Evolutionary conservation across 2,113 vertebrate genomes (phyloP).

Genomic region (Rana temporaria): DNA sequence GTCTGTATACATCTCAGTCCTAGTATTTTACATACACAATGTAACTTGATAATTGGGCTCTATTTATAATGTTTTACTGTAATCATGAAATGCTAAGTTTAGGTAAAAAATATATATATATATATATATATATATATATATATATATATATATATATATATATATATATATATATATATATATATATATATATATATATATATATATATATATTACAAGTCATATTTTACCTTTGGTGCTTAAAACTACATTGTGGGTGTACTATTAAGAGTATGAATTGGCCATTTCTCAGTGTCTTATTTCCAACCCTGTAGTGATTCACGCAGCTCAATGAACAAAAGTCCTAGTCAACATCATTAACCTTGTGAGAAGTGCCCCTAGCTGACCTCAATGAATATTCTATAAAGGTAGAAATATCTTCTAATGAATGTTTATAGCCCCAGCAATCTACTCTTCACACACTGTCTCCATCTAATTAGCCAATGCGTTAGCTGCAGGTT

Average conservation of each 20-base stretch:
- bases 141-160: background rate
- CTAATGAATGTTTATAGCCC: slow-evolving; percentile 35
- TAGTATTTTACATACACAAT: too few species aligned
- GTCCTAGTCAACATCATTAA: slow-evolving; percentile 19
- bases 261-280: background rate
- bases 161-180: background rate
- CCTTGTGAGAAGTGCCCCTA: slow-evolving; percentile 22
- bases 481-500: slow-evolving; percentile 16
- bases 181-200: background rate
- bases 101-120: background rate
- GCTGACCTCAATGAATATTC: slow-evolving; percentile 24
- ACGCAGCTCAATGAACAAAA: slow-evolving; percentile 7
- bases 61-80: too few species aligned
- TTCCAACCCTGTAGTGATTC: background rate
- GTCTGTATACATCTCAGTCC: too few species aligned
- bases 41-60: too few species aligned
- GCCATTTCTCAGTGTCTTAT: background rate
- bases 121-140: background rate
- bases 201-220: background rate
- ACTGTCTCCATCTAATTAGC: background rate
- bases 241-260: background rate
- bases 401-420: slow-evolving; percentile 18
- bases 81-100: too few species aligned
- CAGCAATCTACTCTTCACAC: slow-evolving; percentile 8
- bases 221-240: background rate